Base-by-base conservation (phyloP, 2,797 vertebrate species). In the Alosa sapidissima region DNA sequence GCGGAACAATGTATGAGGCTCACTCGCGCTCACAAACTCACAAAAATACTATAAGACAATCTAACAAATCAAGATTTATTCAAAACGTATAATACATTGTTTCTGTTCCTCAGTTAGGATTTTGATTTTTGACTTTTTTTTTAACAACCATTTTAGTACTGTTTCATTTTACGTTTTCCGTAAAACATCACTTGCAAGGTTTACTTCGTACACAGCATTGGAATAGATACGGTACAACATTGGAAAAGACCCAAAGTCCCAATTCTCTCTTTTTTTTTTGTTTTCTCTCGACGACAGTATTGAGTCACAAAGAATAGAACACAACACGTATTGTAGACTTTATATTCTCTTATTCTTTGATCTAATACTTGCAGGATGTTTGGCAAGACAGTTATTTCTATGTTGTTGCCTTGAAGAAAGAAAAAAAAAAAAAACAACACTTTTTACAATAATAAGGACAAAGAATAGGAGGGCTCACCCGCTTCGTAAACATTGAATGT, bases 21-120 rank as follows among this genome's bases (percentile, higher is more conserved):
- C 72, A 78, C 72, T 45, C 36, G 3, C 16, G 16, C 72, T 47
- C 72, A 78, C 72, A 62, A 52, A 82, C 54, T 49, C 33, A 85
- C 81, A 87, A 88, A 83, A 86, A 84, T 88, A 81, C 82, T 87
- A 86, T 82, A 87, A 86, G 84, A 90, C 85, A 82, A 94, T 93
- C 95, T 97, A 96, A 89, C 93, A 97, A 97, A 97, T 93, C 93
- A 95, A 96, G 95, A 96, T 97, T 97, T 97, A 97, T 97, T 97
- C 96, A 93, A 96, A 92, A 95, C 95, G 95, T 90, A 90, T 91
- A 90, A 88, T 96, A 97, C 96, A 97, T 93, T 94, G 94, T 94
- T 95, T 92, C 93, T 91, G 91, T 94, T 91, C 92, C 83, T 86
- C 94, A 93, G 88, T 90, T 88, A 86, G 87, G 84, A 87, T 84